Percentiles rank a stretch among this genome's conserved stretches.
Evolutionary conservation across 1,140 invertebrate species (phyloP).

Genomic region (Paraescarpia echinospica): DNA sequence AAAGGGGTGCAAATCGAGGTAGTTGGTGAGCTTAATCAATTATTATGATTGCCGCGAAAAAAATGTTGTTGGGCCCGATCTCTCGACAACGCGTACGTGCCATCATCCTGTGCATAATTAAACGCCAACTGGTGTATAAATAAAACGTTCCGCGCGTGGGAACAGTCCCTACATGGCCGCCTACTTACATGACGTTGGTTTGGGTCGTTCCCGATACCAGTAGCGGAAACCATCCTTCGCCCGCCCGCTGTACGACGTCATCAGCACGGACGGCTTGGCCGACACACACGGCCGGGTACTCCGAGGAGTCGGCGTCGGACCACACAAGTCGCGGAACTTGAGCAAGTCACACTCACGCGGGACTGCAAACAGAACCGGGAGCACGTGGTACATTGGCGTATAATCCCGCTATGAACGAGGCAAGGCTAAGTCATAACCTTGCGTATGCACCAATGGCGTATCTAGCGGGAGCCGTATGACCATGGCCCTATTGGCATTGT

Average conservation of each 20-base stretch:
- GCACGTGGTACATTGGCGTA: neutral
- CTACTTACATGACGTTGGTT: slow-evolving; percentile 10
- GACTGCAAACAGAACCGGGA: neutral
- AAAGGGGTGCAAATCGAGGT: too few relatives aligned
- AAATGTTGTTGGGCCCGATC: too few relatives aligned
- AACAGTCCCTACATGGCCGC: neutral
- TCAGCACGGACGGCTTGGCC: neutral
- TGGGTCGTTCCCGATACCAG: slow-evolving; percentile 14
- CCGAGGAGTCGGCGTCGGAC: neutral
- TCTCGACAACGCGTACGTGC: too few relatives aligned
- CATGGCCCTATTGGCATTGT: too few relatives aligned
- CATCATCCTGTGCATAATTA: too few relatives aligned
- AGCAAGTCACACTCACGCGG: neutral
- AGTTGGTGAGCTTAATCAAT: too few relatives aligned
- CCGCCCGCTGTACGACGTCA: neutral
- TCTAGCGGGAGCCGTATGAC: too few relatives aligned
- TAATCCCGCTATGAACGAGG: too few relatives aligned
- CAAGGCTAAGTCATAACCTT: too few relatives aligned
- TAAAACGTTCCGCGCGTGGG: neutral
- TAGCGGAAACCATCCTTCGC: neutral
- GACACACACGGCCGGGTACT: neutral
- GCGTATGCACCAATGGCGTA: too few relatives aligned
- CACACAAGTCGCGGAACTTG: neutral
- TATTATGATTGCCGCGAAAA: too few relatives aligned
- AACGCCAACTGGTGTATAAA: too few relatives aligned